phyloP scores from a whole-genome alignment of 2,888 invertebrate genomes.

The Mesoligia furuncula region DNA sequence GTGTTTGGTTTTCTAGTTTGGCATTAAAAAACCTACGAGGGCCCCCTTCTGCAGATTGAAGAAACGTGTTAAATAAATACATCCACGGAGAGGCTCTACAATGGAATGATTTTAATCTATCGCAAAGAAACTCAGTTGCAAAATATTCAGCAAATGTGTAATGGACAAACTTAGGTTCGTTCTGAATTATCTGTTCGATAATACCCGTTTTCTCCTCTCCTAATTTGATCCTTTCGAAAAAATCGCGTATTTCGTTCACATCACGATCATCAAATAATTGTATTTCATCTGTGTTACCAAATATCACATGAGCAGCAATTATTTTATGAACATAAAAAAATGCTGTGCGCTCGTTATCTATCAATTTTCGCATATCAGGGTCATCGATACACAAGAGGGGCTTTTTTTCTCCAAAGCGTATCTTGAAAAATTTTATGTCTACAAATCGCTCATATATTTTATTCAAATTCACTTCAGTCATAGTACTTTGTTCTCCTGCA shows the following conservation, averaged over 20 bases:
- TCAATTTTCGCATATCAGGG: slow-evolving; percentile 48
- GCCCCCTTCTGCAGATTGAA: slow-evolving; percentile 19
- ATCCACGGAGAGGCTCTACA: slow-evolving; percentile 30
- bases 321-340: slow-evolving; percentile 46
- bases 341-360: slow-evolving; percentile 34
- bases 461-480: slow-evolving; percentile 22
- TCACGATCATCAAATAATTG: slow-evolving; percentile 25
- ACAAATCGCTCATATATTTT: slow-evolving; percentile 51
- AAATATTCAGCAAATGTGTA: slow-evolving; percentile 61
- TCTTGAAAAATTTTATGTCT: slow-evolving; percentile 52
- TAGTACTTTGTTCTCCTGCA: background rate
- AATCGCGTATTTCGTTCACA: slow-evolving; percentile 23
- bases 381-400: slow-evolving; percentile 39
- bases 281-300: slow-evolving; percentile 22
- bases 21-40: slow-evolving; percentile 40
- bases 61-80: slow-evolving; percentile 35
- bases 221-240: slow-evolving; percentile 28
- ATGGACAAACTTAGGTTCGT: slow-evolving; percentile 55
- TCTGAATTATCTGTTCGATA: slow-evolving; percentile 36
- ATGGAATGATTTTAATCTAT: slow-evolving; percentile 21
- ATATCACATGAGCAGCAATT: slow-evolving; percentile 43
- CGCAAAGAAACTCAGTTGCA: slow-evolving; percentile 51
- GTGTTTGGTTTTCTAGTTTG: slow-evolving; percentile 28
- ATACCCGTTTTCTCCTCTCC: slow-evolving; percentile 59
- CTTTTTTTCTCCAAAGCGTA: slow-evolving; percentile 59